Evolutionary conservation across 2,888 invertebrate genomes (phyloP).

Genomic region (Antitype chi): DNA sequence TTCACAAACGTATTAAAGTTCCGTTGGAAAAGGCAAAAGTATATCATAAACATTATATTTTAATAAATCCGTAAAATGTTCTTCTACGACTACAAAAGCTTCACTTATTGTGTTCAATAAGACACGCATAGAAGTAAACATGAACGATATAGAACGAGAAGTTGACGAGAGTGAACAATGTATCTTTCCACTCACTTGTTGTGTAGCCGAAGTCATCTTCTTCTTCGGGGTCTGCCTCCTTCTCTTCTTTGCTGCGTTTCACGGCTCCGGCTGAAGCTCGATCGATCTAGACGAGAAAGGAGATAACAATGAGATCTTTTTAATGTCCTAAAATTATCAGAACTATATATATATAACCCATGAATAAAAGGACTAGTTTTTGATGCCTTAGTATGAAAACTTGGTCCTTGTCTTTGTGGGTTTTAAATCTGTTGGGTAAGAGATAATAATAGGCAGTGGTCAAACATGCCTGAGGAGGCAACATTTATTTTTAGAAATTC

Average conservation of each 20-base stretch:
- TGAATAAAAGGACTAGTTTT: background rate
- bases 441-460: too few species aligned
- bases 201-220: conserved; percentile 99
- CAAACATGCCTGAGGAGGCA: background rate
- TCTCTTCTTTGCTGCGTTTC: conserved; percentile 94
- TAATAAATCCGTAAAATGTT: background rate
- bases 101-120: conserved; percentile 78
- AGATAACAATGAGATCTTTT: conserved; percentile 9
- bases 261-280: conserved; percentile 97
- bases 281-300: conserved; percentile 92
- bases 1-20: background rate
- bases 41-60: background rate
- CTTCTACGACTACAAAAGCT: background rate
- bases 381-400: background rate
- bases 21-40: background rate
- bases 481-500: background rate
- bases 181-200: conserved; percentile 94
- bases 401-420: background rate
- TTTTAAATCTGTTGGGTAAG: background rate
- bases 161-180: conserved; percentile 86
- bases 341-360: background rate
- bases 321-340: background rate
- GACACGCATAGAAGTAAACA: conserved; percentile 85
- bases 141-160: conserved; percentile 84
- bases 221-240: conserved; percentile 94